Evolutionary conservation across 1,140 invertebrate genomes (phyloP), one percentile per base, ranked within the genome.

Genomic region (Drosophila simulans): DNA sequence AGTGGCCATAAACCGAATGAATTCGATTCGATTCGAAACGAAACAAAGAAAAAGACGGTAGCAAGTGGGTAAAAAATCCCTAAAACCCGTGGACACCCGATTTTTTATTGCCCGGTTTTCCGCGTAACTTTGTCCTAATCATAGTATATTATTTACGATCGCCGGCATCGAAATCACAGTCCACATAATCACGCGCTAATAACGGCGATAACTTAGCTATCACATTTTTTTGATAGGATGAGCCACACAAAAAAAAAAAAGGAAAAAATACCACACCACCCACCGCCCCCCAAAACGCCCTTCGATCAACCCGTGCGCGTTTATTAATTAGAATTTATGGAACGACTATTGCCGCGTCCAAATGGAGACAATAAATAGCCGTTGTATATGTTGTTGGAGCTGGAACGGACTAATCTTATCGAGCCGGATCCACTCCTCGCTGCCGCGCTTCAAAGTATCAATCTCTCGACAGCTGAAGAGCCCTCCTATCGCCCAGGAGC

Each of bases 261-360:
- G 2, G 20, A 22, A 2, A 22, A 48, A 25, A n/a, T 12, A 48
- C n/a, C 27, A 0, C 46, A 8, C 13, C 25, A 49, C 8, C 40
- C 62, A 63, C 54, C 65, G 43, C 69, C 80, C 68, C 31, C 31
- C 1, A 8, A 31, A 10, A 15, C 20, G 42, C 31, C 56, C 60
- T 73, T 77, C 75, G 57, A 40, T 49, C 45, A 31, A 52, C 46
- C 56, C 75, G 58, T 42, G 52, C 56, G 65, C 66, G 76, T 65
- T 88, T 88, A 83, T 88, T 88, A 88, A 88, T 88, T 88, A 83
- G 84, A 88, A 88, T 88, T 88, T 88, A 88, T 89, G 56, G 51
- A 57, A 54, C 55, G 73, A 22, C 77, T 65, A 69, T 73, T 63
- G 71, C 34, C 43, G 63, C 58, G 40, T 72, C 64, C 64, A 74